Base-by-base conservation (phyloP, 2,797 vertebrate species). In the Sebastes aleutianus region DNA sequence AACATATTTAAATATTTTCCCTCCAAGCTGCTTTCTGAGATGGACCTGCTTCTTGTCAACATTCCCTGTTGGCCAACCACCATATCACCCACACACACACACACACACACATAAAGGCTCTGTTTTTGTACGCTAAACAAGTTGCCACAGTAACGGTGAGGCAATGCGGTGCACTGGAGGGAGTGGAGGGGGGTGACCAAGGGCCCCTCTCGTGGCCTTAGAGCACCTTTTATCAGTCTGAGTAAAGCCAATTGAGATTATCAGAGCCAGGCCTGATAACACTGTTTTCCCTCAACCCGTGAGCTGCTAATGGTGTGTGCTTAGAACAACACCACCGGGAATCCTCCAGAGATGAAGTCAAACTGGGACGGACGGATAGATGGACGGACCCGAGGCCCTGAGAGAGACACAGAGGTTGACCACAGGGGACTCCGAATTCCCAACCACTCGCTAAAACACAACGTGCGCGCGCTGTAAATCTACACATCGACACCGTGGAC, bases 201-300 rank as follows among this genome's bases (percentile, higher is more conserved):
- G 87, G 88, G 92, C 93, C 92, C 93, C 92, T 88, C 79, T 92
- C 36, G 89, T 94, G 93, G 85, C 92, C 93, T 95, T 87, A 92
- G 92, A 89, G 78, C 36, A 90, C 92, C 93, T 96, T 96, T 97
- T 97, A 97, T 96, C 96, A 96, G 96, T 90, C 95, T 82, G 95
- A 96, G 96, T 95, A 97, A 97, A 96, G 95, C 95, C 96, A 95
- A 96, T 94, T 95, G 96, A 97, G 96, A 97, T 96, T 97, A 97
- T 96, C 95, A 94, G 95, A 91, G 94, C 93, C 82, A 24, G 85
- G 82, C 92, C 94, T 89, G 96, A 97, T 97, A 97, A 97, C 95
- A 94, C 86, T 96, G 96, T 97, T 96, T 96, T 96, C 95, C 94
- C 95, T 96, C 92, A 89, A 95, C 94, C 96, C 94, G 91, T 95